A percentile compares a stretch with the other conserved stretches of the same genome.
phyloP scores from a whole-genome alignment of 2,888 invertebrate species.

The Megastigmus dorsalis region DNA sequence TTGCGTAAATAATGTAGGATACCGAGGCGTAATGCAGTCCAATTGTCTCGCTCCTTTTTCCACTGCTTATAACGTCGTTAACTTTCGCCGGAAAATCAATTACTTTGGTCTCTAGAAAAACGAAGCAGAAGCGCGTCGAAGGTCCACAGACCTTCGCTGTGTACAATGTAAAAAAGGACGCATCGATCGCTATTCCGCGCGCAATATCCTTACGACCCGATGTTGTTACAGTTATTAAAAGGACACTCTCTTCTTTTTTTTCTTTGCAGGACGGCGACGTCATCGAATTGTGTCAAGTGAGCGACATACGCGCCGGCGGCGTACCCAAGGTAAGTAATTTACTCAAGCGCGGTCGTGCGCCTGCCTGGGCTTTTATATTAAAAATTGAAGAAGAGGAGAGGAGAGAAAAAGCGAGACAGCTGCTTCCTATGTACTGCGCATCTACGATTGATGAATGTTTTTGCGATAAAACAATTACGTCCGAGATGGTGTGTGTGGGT shows the following conservation, averaged over 20 bases:
- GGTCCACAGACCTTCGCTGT: too few relatives aligned
- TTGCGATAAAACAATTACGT: too few relatives aligned
- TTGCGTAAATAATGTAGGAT: too few relatives aligned
- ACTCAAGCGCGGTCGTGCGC: constrained; percentile 12
- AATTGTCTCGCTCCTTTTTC: too few relatives aligned
- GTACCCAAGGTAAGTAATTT: constrained; percentile 86
- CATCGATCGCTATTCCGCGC: not conserved
- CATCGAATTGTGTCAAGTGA: constrained; percentile 98
- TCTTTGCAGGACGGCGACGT: constrained; percentile 95
- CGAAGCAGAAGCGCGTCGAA: too few relatives aligned
- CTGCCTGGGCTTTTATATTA: constrained; percentile 39
- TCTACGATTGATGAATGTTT: not conserved
- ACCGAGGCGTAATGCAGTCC: too few relatives aligned
- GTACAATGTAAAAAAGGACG: not conserved
- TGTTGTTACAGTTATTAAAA: not conserved
- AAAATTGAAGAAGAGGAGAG: not conserved
- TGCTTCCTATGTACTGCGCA: not conserved
- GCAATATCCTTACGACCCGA: not conserved
- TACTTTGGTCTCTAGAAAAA: not conserved
- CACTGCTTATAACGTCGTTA: too few relatives aligned
- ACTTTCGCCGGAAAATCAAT: not conserved
- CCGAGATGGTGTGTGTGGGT: too few relatives aligned
- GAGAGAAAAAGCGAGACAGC: not conserved
- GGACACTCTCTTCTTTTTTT: constrained; percentile 4
- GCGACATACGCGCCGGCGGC: constrained; percentile 95